phyloP scores from a whole-genome alignment of 2,888 invertebrate genomes.

The Meta bourneti region DNA sequence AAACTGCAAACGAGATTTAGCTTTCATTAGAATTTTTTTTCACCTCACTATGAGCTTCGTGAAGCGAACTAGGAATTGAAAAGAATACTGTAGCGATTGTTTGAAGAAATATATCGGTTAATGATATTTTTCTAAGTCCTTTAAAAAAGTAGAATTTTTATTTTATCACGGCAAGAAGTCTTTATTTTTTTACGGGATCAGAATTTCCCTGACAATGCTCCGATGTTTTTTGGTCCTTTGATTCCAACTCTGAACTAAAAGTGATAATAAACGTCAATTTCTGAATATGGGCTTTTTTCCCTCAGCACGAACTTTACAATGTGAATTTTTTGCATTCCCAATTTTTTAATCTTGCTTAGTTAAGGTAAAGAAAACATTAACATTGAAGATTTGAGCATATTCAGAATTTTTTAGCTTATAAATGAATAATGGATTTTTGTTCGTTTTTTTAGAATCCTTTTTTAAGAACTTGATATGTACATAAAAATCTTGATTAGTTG shows the following conservation, averaged over 20 bases:
- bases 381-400: not conserved
- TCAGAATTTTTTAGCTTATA: not conserved
- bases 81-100: not conserved
- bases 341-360: not conserved
- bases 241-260: not conserved
- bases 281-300: not conserved
- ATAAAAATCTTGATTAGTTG: not conserved
- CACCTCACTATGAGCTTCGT: not conserved
- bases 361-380: not conserved
- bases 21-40: constrained; percentile 9
- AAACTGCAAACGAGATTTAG: not conserved
- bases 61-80: not conserved
- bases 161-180: not conserved
- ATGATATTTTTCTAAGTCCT: constrained; percentile 5
- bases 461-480: not conserved
- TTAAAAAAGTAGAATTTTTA: not conserved
- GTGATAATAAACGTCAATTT: constrained; percentile 19
- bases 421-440: not conserved
- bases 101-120: constrained; percentile 21
- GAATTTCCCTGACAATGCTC: not conserved
- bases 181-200: not conserved
- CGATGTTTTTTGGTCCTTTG: not conserved
- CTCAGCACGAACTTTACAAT: not conserved
- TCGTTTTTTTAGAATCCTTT: not conserved
- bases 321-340: not conserved